A percentile compares a stretch with the other conserved stretches of the same genome.
These are phyloP conservation scores for Neelides folsomi DNA, from an alignment of 2,888 invertebrate genomes.

Conservation along the genomic window DNA sequence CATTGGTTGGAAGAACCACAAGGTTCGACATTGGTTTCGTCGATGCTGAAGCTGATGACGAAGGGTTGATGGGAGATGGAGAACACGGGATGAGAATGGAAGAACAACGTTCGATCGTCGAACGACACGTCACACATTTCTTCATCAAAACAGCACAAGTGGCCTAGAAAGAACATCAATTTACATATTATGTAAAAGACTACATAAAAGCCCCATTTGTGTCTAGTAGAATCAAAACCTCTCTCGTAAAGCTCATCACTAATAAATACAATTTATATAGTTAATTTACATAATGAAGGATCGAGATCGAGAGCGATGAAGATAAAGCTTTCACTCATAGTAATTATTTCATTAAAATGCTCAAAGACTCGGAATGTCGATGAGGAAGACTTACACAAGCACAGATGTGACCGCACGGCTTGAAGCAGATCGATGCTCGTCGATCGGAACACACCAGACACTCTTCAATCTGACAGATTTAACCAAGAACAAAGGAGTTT, in stretches of 20 bases:
- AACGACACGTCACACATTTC: slow-evolving; percentile 89
- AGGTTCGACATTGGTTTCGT: neutral
- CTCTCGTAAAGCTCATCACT: too few relatives aligned
- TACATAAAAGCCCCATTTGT: too few relatives aligned
- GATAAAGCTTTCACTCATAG: neutral
- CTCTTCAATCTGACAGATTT: slow-evolving; percentile 61
- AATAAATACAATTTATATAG: too few relatives aligned
- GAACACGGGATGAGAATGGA: slow-evolving; percentile 24
- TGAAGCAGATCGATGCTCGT: slow-evolving; percentile 79
- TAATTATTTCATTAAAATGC: neutral
- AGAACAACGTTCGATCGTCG: slow-evolving; percentile 61
- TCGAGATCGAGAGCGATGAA: too few relatives aligned
- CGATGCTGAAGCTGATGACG: neutral
- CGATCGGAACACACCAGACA: slow-evolving; percentile 93
- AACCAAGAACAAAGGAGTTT: slow-evolving; percentile 11
- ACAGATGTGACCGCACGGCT: slow-evolving; percentile 90
- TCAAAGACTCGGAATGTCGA: slow-evolving; percentile 35
- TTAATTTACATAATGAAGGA: too few relatives aligned
- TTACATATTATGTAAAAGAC: too few relatives aligned
- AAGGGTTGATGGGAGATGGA: neutral
- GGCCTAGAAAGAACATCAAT: slow-evolving; percentile 19
- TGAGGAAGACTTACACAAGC: slow-evolving; percentile 51
- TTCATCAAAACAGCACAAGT: slow-evolving; percentile 84
- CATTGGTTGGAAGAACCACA: slow-evolving; percentile 4
- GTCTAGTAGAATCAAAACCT: too few relatives aligned